Base-by-base conservation (phyloP, 2,113 vertebrate species). In the Pedionomus torquatus region DNA sequence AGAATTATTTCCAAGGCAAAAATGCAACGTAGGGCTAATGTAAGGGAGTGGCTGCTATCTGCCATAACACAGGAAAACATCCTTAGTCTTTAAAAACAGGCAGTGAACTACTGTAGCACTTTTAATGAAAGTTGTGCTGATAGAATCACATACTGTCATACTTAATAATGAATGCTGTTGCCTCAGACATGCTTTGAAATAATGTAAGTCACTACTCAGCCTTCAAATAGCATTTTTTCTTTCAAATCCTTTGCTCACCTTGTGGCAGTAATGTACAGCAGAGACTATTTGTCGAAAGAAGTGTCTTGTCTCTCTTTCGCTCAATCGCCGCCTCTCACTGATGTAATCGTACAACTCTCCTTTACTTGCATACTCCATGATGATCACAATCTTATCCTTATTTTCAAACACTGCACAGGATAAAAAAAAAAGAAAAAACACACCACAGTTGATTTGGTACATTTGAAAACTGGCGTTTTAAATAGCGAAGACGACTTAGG, bases 301-400 rank as follows among this genome's bases (percentile, higher is more conserved):
- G 95, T 99, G 99, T 68, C 99, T 98, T 2, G 99, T 99, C 97
- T 99, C 99, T 70, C 99, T 97, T 96, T 99, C 99, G 0, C 98
- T 99, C 78, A 99, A 97, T 81, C 99, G 98, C 37, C 99, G 97
- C 69, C 99, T 98, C 98, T 99, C 99, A 10, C 99, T 99, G 98
- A 99, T 99, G 97, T 99, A 99, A 97, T 99, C 99, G 0, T 99
- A 99, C 93, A 99, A 95, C 97, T 99, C 99, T 7, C 99, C 99
- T 97, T 99, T 99, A 95, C 99, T 99, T 83, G 99, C 98, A 4
- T 98, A 98, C 41, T 99, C 98, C 99, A 99, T 99, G 98, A 99
- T 99, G 77, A 99, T 99, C 96, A 99, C 99, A 81, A 99, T 99
- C 98, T 99, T 99, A 97, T 99, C 99, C 96, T 99, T 99, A 97